Conservation (phyloP, 2,113 vertebrate species). For the Phoxinus phoxinus region DNA sequence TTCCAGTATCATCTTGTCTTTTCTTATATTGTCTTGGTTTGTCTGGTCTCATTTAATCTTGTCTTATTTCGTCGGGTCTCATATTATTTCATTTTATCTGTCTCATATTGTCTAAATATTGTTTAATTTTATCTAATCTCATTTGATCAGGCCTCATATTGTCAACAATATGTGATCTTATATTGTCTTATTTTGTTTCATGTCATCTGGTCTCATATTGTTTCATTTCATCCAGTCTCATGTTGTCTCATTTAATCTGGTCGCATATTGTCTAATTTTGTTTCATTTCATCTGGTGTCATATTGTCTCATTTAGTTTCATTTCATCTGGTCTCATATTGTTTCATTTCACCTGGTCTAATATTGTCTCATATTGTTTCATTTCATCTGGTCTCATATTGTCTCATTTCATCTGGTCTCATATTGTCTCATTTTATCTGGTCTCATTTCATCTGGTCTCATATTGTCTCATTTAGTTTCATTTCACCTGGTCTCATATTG, state of each 20-base stretch:
- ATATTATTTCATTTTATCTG: background rate
- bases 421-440: no score
- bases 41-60: background rate
- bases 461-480: no score
- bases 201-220: no score
- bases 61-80: background rate
- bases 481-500: background rate
- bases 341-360: background rate
- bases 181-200: no score
- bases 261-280: background rate
- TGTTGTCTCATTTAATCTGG: background rate
- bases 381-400: background rate
- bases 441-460: no score
- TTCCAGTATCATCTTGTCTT: background rate
- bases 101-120: background rate
- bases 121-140: background rate
- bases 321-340: background rate
- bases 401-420: no score
- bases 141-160: no score
- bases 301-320: background rate
- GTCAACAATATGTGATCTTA: no score
- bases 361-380: background rate
- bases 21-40: background rate
- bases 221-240: background rate
- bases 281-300: no score